phyloP scores from a whole-genome alignment of 2,113 vertebrate genomes.

The Tupaia chinensis region DNA sequence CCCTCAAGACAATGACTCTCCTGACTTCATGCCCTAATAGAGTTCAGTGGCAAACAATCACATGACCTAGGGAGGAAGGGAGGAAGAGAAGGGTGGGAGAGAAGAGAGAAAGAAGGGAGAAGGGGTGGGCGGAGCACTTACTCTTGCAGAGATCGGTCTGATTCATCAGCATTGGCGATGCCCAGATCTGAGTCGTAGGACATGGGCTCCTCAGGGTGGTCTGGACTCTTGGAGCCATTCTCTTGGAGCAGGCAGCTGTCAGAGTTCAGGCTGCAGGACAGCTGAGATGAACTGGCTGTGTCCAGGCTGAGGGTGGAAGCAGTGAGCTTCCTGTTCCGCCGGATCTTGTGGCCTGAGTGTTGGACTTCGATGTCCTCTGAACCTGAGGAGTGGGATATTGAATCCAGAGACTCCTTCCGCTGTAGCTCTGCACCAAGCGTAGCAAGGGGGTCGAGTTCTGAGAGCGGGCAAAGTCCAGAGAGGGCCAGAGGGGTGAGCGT shows the following conservation, averaged over 20 bases:
- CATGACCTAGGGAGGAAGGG: background rate
- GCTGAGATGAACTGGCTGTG: conserved; percentile 93
- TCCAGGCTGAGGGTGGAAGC: conserved; percentile 94
- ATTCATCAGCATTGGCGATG: conserved; percentile 68
- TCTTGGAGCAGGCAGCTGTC: conserved; percentile 90
- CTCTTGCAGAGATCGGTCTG: conserved; percentile 88
- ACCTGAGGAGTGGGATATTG: conserved; percentile 93
- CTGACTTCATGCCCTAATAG: background rate
- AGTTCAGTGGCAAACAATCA: background rate
- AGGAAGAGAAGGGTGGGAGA: background rate
- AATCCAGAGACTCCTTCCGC: conserved; percentile 92
- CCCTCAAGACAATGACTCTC: background rate
- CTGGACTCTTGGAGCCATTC: conserved; percentile 86
- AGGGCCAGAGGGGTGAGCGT: conserved; percentile 94
- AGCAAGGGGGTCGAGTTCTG: conserved; percentile 83
- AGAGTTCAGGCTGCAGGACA: conserved; percentile 96
- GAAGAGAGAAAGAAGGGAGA: too few species aligned
- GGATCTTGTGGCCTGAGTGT: conserved; percentile 76
- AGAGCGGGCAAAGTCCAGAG: conserved; percentile 91
- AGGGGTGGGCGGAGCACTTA: conserved; percentile 83
- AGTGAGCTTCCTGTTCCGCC: conserved; percentile 84
- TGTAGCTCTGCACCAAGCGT: conserved; percentile 68
- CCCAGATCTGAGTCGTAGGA: conserved; percentile 88
- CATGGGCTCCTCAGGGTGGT: conserved; percentile 86
- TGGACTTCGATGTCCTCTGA: conserved; percentile 89